Base-by-base conservation (phyloP, 2,797 vertebrate species). In the Morelia viridis region DNA sequence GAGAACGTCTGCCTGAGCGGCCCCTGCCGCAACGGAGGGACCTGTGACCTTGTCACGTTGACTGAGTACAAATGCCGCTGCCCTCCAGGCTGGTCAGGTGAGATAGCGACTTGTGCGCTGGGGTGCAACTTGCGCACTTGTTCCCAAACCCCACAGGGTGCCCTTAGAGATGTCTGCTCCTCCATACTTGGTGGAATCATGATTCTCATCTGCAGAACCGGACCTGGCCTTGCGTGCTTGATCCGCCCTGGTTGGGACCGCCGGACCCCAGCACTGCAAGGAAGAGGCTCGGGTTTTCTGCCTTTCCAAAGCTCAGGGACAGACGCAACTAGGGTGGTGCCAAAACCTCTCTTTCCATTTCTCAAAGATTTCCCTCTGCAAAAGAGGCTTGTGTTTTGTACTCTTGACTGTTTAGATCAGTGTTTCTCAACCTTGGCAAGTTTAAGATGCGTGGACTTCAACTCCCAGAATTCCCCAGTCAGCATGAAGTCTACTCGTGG, bases 81-180 rank as follows among this genome's bases (percentile, higher is more conserved):
- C 93, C 98, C 98, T 0, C 99, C 99, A 0, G 99, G 99, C 1
- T 99, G 99, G 99, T 98, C 98, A 97, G 99, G 99, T 99, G 97
- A 31, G 96, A 92, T 90, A 17, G 91, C 50, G 10, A 0, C 0
- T 19, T 35, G 15, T 31, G 2, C 28, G 8, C 64, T 64, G 22
- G 6, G 53, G 53, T 10, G 35, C 35, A 76, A 76, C 2, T 57
- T 7, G 28, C 62, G 28, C 62, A 19, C 62, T 64, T 64, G 24
- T 85, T 19, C 50, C 26, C 83, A 19, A 19, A 35, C 22, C 5
- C 3, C n/a, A 12, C 0, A 5, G 53, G 11, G 4, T 64, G 2
- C 12, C 53, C 24, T 57, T 56, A 8, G 12, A 86, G n/a, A 31
- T 9, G 8, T 31, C 31, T 58, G 19, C 57, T 1, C 1, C 22